These are phyloP conservation scores for Megaceryle maxima DNA, from an alignment of 2,113 vertebrate genomes.

Conservation along the genomic window DNA sequence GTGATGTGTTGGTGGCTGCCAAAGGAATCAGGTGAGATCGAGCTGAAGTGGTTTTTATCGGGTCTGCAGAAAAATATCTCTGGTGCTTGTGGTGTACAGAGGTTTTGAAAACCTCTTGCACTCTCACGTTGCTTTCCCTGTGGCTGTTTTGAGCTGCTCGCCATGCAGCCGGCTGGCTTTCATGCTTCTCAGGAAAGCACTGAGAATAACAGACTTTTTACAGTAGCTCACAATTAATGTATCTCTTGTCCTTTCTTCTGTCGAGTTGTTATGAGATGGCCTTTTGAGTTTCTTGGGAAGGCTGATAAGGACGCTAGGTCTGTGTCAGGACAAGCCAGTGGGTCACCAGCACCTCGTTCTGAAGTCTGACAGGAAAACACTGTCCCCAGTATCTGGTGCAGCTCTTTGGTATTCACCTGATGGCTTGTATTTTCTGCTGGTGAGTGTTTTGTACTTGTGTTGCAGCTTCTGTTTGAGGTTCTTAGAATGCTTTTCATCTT, in stretches of 20 bases:
- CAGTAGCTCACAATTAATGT: background rate
- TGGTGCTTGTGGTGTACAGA: background rate
- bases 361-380: background rate
- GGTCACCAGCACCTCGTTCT: background rate
- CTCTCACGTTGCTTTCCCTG: background rate
- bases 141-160: background rate
- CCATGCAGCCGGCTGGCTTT: background rate
- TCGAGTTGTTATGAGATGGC: background rate
- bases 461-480: conserved; percentile 12
- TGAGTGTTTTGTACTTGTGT: background rate
- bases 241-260: background rate
- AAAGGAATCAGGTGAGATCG: background rate
- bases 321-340: background rate
- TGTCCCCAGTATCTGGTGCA: background rate
- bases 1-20: background rate
- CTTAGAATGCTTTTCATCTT: conserved; percentile 14
- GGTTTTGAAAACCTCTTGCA: background rate
- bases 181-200: background rate
- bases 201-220: background rate
- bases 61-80: background rate
- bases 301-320: background rate
- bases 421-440: background rate
- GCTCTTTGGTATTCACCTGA: background rate
- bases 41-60: background rate
- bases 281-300: background rate